These are phyloP conservation scores for Eubucco bourcierii DNA, from an alignment of 2,113 vertebrate genomes.

Conservation along the genomic window DNA sequence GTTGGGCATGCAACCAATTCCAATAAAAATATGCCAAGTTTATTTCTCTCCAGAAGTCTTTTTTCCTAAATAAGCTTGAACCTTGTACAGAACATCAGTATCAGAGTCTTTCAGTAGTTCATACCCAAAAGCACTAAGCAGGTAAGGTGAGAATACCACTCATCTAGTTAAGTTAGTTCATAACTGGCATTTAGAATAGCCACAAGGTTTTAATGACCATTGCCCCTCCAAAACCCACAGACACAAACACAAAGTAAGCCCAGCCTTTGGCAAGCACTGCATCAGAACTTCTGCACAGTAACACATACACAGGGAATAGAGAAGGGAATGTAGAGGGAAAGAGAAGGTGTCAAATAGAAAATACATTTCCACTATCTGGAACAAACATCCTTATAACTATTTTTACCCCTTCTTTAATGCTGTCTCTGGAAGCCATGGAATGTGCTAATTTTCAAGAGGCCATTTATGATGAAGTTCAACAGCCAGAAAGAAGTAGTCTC, in stretches of 20 bases:
- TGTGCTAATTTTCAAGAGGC: constrained; percentile 55
- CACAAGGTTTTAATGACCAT: neutral
- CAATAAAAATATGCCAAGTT: neutral
- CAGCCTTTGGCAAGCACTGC: neutral
- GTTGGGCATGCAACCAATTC: neutral
- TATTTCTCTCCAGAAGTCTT: neutral
- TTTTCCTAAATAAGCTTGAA: neutral
- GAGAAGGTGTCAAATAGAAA: neutral
- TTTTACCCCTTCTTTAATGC: constrained; percentile 41
- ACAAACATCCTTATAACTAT: constrained; percentile 18
- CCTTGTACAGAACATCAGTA: neutral
- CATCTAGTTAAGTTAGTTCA: neutral
- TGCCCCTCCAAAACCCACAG: neutral
- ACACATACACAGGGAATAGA: neutral
- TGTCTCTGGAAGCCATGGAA: constrained; percentile 52
- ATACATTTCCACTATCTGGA: neutral
- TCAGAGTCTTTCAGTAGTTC: neutral
- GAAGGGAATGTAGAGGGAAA: neutral
- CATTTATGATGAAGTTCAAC: constrained; percentile 54
- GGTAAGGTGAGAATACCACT: neutral
- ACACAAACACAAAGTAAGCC: neutral
- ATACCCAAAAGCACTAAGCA: neutral
- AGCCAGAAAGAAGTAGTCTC: constrained; percentile 30
- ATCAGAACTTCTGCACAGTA: neutral
- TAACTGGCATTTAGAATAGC: neutral